Evolutionary conservation across 2,113 vertebrate genomes (phyloP).

Genomic region (Tamias sibiricus): DNA sequence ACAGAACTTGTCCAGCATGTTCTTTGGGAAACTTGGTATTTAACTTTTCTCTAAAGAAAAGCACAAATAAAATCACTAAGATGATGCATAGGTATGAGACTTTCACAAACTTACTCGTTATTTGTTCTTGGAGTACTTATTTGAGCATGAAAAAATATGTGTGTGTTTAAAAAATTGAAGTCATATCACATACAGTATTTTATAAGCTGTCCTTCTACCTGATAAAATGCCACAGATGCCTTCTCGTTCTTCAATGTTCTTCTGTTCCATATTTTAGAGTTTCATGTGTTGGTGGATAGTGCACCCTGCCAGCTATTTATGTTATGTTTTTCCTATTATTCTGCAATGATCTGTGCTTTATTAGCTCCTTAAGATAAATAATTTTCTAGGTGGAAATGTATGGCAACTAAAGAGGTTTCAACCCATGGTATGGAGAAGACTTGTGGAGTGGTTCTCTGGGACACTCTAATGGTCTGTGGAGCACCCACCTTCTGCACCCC

Average conservation of each 20-base stretch:
- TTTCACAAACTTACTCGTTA: not conserved
- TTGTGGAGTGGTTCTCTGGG: not conserved
- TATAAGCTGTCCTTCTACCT: not conserved
- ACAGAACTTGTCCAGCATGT: not conserved
- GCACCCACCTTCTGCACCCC: not conserved
- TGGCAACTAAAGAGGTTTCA: not conserved
- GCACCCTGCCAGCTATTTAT: not conserved
- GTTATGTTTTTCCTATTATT: not conserved
- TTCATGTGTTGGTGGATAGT: not conserved
- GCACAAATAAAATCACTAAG: not conserved
- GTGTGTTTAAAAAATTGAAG: not conserved
- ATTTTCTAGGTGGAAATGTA: not conserved
- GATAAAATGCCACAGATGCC: not conserved
- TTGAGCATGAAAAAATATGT: not conserved
- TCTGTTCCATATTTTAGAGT: not conserved
- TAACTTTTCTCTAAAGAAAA: not conserved
- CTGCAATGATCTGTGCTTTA: not conserved
- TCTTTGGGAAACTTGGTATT: not conserved
- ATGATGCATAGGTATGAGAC: not conserved
- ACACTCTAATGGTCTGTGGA: too few species aligned
- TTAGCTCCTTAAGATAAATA: conserved; percentile 18
- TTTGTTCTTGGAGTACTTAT: not conserved
- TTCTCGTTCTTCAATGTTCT: not conserved
- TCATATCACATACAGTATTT: not conserved
- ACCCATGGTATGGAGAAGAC: not conserved